These are phyloP conservation scores for Gnathonemus longibarbis DNA, from an alignment of 2,113 vertebrate species.

Conservation along the genomic window DNA sequence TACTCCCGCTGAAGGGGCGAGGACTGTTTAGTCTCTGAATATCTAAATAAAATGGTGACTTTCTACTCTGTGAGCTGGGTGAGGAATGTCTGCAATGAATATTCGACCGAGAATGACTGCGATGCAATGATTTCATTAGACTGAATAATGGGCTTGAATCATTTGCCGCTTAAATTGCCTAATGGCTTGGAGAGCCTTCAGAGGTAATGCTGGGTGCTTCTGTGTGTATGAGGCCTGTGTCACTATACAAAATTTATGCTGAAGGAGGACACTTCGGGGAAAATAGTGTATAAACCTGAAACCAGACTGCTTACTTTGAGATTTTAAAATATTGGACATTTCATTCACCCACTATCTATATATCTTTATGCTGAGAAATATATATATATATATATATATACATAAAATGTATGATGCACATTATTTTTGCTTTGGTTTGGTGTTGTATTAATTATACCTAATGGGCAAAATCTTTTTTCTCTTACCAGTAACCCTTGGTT, in stretches of 20 bases:
- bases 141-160: neutral
- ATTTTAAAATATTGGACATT: neutral
- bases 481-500: neutral
- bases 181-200: neutral
- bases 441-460: neutral
- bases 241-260: neutral
- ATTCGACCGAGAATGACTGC: neutral
- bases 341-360: neutral
- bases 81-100: neutral
- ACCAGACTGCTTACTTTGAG: neutral
- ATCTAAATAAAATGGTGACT: neutral
- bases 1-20: neutral
- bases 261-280: neutral
- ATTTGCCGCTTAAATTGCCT: neutral
- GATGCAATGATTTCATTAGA: neutral
- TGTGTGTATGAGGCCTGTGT: neutral
- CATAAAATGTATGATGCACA: neutral
- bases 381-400: neutral
- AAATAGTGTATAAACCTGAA: neutral
- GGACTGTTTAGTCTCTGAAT: neutral
- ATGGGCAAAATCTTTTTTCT: neutral
- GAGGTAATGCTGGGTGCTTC: neutral
- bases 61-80: neutral
- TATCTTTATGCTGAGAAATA: neutral
- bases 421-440: neutral